phyloP scores from a whole-genome alignment of 92 coral and sea anemone genomes.

The Actinostola sp. region DNA sequence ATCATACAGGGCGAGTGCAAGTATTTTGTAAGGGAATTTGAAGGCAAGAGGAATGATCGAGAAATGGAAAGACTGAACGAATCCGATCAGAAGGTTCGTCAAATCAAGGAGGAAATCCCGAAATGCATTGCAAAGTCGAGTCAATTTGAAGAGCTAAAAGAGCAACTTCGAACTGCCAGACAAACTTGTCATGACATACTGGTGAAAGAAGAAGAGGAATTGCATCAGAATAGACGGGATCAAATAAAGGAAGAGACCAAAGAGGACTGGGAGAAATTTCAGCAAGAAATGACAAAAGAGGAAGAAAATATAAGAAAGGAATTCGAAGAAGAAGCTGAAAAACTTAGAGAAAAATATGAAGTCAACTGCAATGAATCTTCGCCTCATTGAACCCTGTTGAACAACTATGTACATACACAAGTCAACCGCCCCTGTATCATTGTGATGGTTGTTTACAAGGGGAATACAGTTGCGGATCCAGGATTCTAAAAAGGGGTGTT shows the following conservation, averaged over 20 bases:
- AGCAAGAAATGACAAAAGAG: slow-evolving; percentile 69
- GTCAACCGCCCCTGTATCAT: no score
- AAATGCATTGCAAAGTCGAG: slow-evolving; percentile 61
- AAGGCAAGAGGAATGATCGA: slow-evolving; percentile 86
- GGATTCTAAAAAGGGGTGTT: no score
- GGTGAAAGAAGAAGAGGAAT: slow-evolving; percentile 79
- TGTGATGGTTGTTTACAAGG: no score
- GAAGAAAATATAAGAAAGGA: slow-evolving; percentile 72
- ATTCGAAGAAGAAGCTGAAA: slow-evolving; percentile 66
- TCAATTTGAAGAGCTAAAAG: slow-evolving; percentile 61
- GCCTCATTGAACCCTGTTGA: not conserved
- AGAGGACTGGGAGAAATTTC: slow-evolving; percentile 80
- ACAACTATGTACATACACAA: no score
- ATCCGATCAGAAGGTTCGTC: slow-evolving; percentile 63
- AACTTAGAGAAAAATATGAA: slow-evolving; percentile 80
- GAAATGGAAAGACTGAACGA: slow-evolving; percentile 76
- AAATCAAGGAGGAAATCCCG: slow-evolving; percentile 72
- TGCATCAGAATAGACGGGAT: slow-evolving; percentile 62
- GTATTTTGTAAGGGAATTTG: slow-evolving; percentile 85
- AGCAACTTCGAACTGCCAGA: slow-evolving; percentile 72
- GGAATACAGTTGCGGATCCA: no score
- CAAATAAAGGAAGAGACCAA: slow-evolving; percentile 63
- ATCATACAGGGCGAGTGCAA: slow-evolving; percentile 81
- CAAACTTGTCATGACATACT: slow-evolving; percentile 80
- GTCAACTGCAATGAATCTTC: slow-evolving; percentile 15